phyloP scores from a whole-genome alignment of 37 sponge, comb jelly and placozoan species.

The Spongilla lacustris region DNA sequence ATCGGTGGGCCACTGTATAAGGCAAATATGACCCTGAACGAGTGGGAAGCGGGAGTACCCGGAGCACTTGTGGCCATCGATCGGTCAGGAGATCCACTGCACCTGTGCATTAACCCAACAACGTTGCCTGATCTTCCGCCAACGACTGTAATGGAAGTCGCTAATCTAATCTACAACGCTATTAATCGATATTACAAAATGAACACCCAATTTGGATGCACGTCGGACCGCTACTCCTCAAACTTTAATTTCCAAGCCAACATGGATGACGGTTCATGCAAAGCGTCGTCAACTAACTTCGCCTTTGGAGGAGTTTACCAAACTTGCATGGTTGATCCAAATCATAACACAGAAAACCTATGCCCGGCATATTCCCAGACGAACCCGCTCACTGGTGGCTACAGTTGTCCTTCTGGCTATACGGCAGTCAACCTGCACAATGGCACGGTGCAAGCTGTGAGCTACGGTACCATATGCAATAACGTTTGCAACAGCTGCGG shows the following conservation, averaged over 20 bases:
- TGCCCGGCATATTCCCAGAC: conserved; percentile 32
- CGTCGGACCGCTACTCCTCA: conserved; percentile 33
- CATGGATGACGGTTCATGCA: conserved; percentile 55
- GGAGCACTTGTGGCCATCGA: conserved; percentile 80
- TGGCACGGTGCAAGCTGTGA: conserved; percentile 38
- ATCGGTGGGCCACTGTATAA: conserved; percentile 72
- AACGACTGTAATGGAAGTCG: conserved; percentile 38
- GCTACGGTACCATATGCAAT: conserved; percentile 6
- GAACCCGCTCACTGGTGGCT: conserved; percentile 68
- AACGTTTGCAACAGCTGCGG: conserved; percentile 37
- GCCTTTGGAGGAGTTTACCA: conserved; percentile 82
- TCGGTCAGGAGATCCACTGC: conserved; percentile 70
- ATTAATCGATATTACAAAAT: conserved; percentile 65
- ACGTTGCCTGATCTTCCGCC: conserved; percentile 69
- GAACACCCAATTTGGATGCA: conserved; percentile 74
- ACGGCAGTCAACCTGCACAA: conserved; percentile 53
- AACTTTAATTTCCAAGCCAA: conserved; percentile 80
- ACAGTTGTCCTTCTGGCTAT: conserved; percentile 54
- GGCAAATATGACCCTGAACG: conserved; percentile 59
- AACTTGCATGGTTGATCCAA: conserved; percentile 44
- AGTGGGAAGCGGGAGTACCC: conserved; percentile 79
- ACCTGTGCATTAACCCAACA: conserved; percentile 49
- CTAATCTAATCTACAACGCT: conserved; percentile 44
- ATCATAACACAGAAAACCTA: conserved; percentile 21
- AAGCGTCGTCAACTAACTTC: conserved; percentile 34